These are phyloP conservation scores for Callorhinus ursinus DNA, from an alignment of 2,113 vertebrate species.

Conservation along the genomic window DNA sequence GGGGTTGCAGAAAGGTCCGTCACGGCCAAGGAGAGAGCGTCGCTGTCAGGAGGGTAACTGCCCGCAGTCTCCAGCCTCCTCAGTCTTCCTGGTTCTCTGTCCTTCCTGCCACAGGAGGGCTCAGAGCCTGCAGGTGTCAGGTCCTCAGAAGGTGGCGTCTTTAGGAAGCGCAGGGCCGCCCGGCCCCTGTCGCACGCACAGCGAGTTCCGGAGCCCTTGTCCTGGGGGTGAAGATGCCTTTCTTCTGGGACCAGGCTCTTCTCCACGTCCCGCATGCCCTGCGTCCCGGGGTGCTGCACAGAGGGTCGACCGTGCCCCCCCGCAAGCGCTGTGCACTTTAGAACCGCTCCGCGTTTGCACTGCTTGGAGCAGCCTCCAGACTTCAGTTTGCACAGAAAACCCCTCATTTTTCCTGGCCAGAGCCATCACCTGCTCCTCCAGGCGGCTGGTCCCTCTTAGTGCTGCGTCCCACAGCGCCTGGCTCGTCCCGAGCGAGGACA, in stretches of 20 bases:
- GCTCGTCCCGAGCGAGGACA: background rate
- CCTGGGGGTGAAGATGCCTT: background rate
- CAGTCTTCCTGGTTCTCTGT: background rate
- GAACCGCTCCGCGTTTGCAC: background rate
- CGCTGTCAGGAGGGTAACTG: constrained; percentile 45
- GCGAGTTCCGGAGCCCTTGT: background rate
- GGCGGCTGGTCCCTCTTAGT: background rate
- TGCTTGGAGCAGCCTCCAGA: background rate
- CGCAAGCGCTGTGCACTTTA: background rate
- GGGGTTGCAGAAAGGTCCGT: constrained; percentile 46
- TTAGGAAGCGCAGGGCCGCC: background rate
- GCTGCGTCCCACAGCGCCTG: background rate
- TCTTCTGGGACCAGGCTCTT: background rate
- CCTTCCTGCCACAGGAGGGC: background rate
- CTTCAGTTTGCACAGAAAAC: background rate
- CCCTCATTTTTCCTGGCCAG: background rate
- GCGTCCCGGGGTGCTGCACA: background rate
- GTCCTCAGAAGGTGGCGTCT: background rate
- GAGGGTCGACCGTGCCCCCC: background rate
- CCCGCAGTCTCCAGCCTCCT: constrained; percentile 8
- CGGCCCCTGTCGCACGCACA: background rate
- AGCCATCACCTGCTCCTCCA: background rate
- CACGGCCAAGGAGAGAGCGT: constrained; percentile 57
- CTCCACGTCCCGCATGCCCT: background rate
- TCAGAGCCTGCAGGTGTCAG: background rate